phyloP scores from a whole-genome alignment of 2,113 vertebrate species.

The Sinocyclocheilus grahami region DNA sequence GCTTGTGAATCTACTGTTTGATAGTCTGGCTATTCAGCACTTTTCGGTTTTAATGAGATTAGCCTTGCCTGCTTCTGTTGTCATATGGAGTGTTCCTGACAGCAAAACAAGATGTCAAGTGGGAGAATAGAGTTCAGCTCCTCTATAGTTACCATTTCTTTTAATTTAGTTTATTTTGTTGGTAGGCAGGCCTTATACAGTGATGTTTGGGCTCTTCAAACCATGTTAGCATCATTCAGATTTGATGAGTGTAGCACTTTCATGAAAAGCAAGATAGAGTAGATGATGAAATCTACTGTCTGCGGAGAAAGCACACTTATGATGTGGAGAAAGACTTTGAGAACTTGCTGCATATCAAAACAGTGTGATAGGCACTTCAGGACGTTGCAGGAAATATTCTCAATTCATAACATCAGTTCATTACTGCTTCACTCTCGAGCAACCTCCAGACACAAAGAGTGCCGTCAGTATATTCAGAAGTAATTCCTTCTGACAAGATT shows the following conservation, averaged over 20 bases:
- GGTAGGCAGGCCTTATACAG: background rate
- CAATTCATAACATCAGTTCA: background rate
- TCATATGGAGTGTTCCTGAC: constrained; percentile 57
- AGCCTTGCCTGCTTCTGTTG: constrained; percentile 56
- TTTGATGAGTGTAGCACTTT: constrained; percentile 3
- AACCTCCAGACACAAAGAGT: background rate
- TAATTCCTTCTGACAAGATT: background rate
- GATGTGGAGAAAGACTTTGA: constrained; percentile 17
- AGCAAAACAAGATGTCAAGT: constrained; percentile 52
- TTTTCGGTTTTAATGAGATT: constrained; percentile 69
- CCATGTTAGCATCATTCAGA: constrained; percentile 7
- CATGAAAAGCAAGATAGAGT: background rate
- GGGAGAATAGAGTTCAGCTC: background rate
- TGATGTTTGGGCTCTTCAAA: background rate
- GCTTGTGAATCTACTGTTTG: constrained; percentile 64
- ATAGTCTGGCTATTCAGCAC: constrained; percentile 70
- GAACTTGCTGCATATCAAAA: background rate
- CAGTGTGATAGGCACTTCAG: background rate
- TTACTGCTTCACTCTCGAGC: background rate
- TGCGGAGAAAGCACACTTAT: background rate
- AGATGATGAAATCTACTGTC: constrained; percentile 14
- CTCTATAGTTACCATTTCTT: background rate
- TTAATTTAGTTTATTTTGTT: background rate
- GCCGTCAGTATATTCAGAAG: background rate
- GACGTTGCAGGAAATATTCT: background rate